Base-by-base conservation (phyloP, 30 jellyfish, hydroid and myxozoan species). In the Catostylus mosaicus region DNA sequence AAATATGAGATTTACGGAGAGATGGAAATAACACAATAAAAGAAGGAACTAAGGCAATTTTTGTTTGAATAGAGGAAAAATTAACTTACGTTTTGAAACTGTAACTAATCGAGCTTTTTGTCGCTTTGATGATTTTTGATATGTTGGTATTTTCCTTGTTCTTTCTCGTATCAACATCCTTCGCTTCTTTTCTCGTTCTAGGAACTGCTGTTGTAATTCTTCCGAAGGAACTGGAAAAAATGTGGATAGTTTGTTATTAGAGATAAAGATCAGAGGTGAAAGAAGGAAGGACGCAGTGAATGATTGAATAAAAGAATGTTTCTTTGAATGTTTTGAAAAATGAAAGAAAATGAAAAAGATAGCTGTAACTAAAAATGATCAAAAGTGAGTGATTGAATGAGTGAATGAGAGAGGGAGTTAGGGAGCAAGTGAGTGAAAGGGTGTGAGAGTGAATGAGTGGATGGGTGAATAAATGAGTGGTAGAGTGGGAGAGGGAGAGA, bases 131-230 rank as follows among this genome's bases (percentile, higher is more conserved):
- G 51, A 37, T 62, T 82, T 27, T 20, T 46, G 83, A 45, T 82
- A 82, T 19, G 92, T 68, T 20, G 92, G 92, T 14, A 82, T 61
- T 59, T 40, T 52, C 40, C 78, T 48, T 24, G 74, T 82, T 57
- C 31, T 82, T 82, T 82, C 86, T 10, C 92, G 61, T 32, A 82
- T 82, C 51, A 82, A 46, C 22, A 40, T 33, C 20, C 92, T 69
- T 59, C 92, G 67, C 31, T 71, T 67, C 47, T 61, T 52, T 64
- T 82, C 92, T 82, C 86, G 45, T 59, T 82, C 86, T 30, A 82
- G 32, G 43, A 82, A 82, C 60, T 82, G 92, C 56, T 82, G 92
- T 64, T 82, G 92, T 34, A 82, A 83, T 10, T 82, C 92, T 59
- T 82, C 92, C 3, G 92, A 82, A 6, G 92, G 67, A 19, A 82